A percentile compares a stretch with the other conserved stretches of the same genome.
phyloP scores from a whole-genome alignment of 2,113 vertebrate genomes.

The Hemicordylus capensis region DNA sequence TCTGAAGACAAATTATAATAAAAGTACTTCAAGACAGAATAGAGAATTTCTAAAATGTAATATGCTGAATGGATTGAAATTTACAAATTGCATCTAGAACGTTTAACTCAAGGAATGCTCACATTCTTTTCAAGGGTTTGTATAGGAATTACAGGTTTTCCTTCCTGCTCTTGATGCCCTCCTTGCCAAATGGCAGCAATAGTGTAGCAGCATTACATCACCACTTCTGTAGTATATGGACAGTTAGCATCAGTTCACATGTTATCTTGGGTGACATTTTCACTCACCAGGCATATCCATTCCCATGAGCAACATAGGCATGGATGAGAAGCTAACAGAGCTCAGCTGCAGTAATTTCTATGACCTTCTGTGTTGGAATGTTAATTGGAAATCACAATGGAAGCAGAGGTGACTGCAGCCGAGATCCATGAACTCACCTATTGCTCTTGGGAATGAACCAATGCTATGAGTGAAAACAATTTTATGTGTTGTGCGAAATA shows the following conservation, averaged over 20 bases:
- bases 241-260: background rate
- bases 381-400: background rate
- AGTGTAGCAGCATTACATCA: background rate
- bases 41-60: background rate
- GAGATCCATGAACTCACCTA: background rate
- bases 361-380: too few species aligned
- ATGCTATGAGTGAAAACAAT: background rate
- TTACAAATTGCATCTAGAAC: background rate
- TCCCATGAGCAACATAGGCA: background rate
- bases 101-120: background rate
- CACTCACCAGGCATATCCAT: background rate
- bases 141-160: background rate
- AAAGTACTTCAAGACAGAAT: background rate
- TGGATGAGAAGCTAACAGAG: background rate
- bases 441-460: background rate
- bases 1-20: constrained; percentile 9
- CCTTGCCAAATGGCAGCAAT: background rate
- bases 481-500: too few species aligned
- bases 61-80: background rate
- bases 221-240: background rate
- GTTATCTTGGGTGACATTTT: background rate
- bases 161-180: background rate
- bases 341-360: background rate
- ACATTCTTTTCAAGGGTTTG: background rate
- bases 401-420: background rate